Conservation (phyloP, 2,797 vertebrate genomes). For the Pelochelys cantorii region DNA sequence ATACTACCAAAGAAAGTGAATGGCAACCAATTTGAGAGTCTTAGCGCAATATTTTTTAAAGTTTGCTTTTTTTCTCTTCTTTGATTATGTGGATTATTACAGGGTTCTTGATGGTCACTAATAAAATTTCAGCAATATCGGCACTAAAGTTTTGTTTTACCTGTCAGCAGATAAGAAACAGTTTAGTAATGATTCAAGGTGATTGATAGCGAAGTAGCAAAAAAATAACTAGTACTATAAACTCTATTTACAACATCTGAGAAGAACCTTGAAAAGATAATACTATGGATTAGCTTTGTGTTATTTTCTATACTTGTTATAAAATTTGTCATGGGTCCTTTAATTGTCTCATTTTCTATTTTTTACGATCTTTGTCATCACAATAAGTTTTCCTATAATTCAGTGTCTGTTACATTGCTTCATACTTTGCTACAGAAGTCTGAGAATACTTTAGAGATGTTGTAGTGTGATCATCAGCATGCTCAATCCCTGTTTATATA, state of each 20-base stretch:
- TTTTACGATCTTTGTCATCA: constrained; percentile 73
- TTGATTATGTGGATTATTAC: not conserved
- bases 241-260: constrained; percentile 70
- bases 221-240: constrained; percentile 69
- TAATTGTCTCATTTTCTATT: constrained; percentile 74
- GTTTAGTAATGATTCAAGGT: constrained; percentile 62
- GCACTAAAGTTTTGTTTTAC: constrained; percentile 65
- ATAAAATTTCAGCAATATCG: constrained; percentile 70
- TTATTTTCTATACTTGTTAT: constrained; percentile 72
- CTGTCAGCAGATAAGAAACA: constrained; percentile 73
- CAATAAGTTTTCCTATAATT: constrained; percentile 73
- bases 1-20: not conserved
- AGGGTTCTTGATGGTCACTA: constrained; percentile 59
- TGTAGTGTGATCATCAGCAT: not conserved
- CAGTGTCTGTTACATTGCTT: constrained; percentile 28
- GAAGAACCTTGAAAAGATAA: constrained; percentile 75
- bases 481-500: constrained; percentile 44
- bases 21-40: not conserved
- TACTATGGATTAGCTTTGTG: constrained; percentile 71
- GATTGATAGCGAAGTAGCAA: constrained; percentile 66
- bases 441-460: not conserved
- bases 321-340: constrained; percentile 71
- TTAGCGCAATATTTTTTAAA: constrained; percentile 32
- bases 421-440: constrained; percentile 10
- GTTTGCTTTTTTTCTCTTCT: constrained; percentile 25